A percentile compares a stretch with the other conserved stretches of the same genome.
Conservation (phyloP, 2,113 vertebrate species). For the Myocastor coypus region DNA sequence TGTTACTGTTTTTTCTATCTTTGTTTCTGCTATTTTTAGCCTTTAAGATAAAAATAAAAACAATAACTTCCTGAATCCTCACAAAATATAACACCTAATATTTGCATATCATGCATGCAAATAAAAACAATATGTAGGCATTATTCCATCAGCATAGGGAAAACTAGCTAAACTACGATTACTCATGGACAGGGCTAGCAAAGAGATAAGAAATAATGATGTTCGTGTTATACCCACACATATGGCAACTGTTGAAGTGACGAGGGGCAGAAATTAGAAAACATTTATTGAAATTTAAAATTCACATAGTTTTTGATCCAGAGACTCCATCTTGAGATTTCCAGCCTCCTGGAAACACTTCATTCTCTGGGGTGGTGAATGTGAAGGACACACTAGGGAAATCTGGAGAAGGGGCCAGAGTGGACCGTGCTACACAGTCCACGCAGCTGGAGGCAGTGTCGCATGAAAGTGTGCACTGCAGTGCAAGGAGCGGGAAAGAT, state of each 20-base stretch:
- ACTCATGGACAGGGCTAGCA: not conserved
- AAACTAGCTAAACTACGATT: not conserved
- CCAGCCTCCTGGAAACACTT: not conserved
- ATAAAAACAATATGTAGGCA: not conserved
- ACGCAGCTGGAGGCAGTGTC: not conserved
- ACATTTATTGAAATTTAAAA: conserved; percentile 41
- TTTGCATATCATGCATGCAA: not conserved
- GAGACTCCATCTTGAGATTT: not conserved
- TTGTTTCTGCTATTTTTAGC: no score
- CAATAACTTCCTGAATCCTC: not conserved
- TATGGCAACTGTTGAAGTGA: not conserved
- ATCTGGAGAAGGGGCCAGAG: not conserved
- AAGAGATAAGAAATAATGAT: not conserved
- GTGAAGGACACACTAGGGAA: not conserved
- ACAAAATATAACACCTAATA: not conserved
- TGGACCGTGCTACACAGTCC: not conserved
- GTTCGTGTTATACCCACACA: not conserved
- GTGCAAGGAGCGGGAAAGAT: not conserved
- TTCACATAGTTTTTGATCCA: not conserved
- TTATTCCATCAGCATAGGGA: not conserved
- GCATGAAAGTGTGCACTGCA: fast-evolving
- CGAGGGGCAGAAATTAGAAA: not conserved
- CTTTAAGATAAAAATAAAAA: no score
- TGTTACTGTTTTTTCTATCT: no score
- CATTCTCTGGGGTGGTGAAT: not conserved